phyloP scores from a whole-genome alignment of 2,888 invertebrate genomes.

The Hartigia nigra region DNA sequence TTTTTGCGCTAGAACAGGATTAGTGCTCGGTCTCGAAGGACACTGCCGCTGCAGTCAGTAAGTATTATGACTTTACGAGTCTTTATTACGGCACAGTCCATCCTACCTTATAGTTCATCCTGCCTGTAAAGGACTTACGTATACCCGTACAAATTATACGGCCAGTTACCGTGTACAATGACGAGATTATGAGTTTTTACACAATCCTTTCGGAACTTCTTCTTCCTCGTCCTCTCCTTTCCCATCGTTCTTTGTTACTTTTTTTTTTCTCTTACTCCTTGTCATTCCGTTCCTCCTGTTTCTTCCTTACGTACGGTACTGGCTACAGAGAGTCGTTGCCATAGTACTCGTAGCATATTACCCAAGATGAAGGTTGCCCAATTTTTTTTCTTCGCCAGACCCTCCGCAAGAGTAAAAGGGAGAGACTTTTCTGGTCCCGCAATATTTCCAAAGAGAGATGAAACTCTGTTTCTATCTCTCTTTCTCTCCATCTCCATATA shows the following conservation, averaged over 20 bases:
- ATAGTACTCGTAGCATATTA: background rate
- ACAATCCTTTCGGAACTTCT: conserved; percentile 21
- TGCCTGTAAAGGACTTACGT: background rate
- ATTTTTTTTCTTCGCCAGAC: conserved; percentile 5
- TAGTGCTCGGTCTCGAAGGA: conserved; percentile 3
- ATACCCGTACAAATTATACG: conserved; percentile 40
- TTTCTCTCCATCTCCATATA: background rate
- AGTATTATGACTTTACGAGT: conserved; percentile 51
- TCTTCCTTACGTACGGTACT: background rate
- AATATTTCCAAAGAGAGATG: conserved; percentile 13
- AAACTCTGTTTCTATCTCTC: background rate
- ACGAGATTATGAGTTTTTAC: conserved; percentile 43
- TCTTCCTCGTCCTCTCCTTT: background rate
- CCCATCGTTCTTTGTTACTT: background rate
- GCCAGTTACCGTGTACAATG: conserved; percentile 38
- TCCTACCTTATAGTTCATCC: background rate
- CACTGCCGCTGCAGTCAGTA: conserved; percentile 25
- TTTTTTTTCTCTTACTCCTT: conserved; percentile 4
- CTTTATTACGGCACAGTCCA: conserved; percentile 44
- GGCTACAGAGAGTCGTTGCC: background rate
- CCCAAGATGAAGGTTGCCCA: conserved; percentile 7
- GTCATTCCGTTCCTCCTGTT: background rate
- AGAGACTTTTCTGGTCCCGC: background rate
- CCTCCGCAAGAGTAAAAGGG: background rate
- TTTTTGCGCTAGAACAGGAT: conserved; percentile 11